Base-by-base conservation (phyloP, 2,888 invertebrate genomes). In the Ochropleura plecta region DNA sequence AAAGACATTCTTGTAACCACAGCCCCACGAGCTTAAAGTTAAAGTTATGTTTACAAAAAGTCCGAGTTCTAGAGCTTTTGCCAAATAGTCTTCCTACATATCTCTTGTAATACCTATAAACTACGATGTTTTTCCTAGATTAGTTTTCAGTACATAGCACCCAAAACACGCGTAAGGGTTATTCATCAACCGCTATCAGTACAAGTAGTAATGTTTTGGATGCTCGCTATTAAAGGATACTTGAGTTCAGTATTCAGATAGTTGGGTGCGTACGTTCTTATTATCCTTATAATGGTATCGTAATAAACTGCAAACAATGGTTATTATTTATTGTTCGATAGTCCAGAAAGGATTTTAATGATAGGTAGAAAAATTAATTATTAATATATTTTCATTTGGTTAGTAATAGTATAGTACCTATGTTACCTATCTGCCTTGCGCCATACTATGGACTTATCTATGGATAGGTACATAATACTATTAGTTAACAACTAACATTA, bases 251-350 rank as follows among this genome's bases (percentile, higher is more conserved):
- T 30, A 30, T 30, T 30, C 46, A 14, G 59, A 16, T 49, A 16
- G 57, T 46, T 40, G 59, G 44, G 46, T 59, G 16, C 44, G 18
- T n/a, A 49, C 12, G 44, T 18, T 62, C n/a, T 57, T 53, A 60
- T 53, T 76, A 76, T 76, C 70, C 79, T 76, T 42, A 42, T 53
- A 18, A 42, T 49, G 44, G 62, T 44, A 76, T 69, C 44, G 18
- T 51, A 69, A 62, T 59, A 60, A 64, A 66, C 42, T 64, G 12
- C 40, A 46, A 57, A 55, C 65, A 65, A 65, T 75, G 5, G 55
- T 65, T 60, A 60, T 40, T 68, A 46, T 60, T 68, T 75, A 62
- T 81, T 69, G 46, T 46, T 49, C 20, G 30, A 69, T 75, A 76
- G 64, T 62, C 60, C 48, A 10, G 46, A 53, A 49, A 60, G 9